Evolutionary conservation across 1,140 invertebrate species (phyloP).

Genomic region (Parasteatoda tepidariorum): DNA sequence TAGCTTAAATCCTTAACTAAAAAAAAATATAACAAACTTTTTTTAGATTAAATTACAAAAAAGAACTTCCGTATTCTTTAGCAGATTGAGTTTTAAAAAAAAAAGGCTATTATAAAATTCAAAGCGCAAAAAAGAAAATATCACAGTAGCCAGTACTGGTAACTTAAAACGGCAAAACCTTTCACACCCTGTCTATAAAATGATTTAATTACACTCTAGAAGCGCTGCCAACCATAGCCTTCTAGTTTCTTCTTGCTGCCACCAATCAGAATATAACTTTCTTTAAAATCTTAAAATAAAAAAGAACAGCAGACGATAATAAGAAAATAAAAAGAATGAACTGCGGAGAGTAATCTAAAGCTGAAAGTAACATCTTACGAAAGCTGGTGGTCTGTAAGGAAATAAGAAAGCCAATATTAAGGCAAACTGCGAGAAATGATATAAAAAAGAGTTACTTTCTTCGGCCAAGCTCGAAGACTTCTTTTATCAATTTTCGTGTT

Average conservation of each 20-base stretch:
- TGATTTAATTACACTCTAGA: conserved; percentile 53
- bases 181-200: conserved; percentile 48
- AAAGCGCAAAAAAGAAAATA: neutral
- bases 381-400: conserved; percentile 38
- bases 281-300: conserved; percentile 23
- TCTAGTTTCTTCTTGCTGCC: neutral
- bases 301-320: neutral
- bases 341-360: conserved; percentile 26
- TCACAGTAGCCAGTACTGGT: neutral
- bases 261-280: neutral
- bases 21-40: no score
- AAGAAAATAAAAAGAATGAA: conserved; percentile 5
- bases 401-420: conserved; percentile 54
- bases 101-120: neutral
- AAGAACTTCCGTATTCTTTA: no score
- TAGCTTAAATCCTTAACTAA: no score
- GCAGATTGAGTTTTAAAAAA: no score
- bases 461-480: conserved; percentile 28
- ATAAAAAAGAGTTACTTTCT: conserved; percentile 35
- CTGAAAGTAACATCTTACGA: conserved; percentile 35
- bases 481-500: conserved; percentile 51
- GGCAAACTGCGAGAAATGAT: conserved; percentile 23
- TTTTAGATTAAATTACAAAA: no score
- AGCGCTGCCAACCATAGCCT: neutral
- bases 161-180: conserved; percentile 12